Evolutionary conservation across 2,888 invertebrate genomes (phyloP), one percentile per base, ranked within the genome.

Genomic region (Acrocyrtus sp.): DNA sequence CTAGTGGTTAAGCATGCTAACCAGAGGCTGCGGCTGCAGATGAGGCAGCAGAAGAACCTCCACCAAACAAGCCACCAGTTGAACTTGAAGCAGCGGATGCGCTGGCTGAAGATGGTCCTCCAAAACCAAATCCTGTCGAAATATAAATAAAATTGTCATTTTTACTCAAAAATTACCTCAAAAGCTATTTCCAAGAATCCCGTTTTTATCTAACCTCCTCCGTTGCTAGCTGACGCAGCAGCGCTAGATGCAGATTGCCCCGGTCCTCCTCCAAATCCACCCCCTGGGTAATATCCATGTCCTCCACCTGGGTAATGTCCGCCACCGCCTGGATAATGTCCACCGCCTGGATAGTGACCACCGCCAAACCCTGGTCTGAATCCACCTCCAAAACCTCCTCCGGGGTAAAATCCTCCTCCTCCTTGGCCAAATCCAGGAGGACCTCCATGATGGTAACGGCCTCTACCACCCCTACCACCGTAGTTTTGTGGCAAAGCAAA

Each of bases 161-260:
- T n/a, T n/a, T n/a, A 22, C 12, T 22, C 8, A n/a, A 50, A 10
- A 22, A 8, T 50, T 50, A 50, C 12, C 26, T 27, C 2, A 24
- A 27, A 51, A 6, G 26, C 27, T 21, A 21, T n/a, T n/a, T n/a
- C n/a, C n/a, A n/a, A n/a, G n/a, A n/a, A n/a, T n/a, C n/a, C n/a
- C n/a, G n/a, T n/a, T n/a, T n/a, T n/a, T n/a, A n/a, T n/a, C 61
- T 67, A 29, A 69, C 72, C 68, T 66, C 75, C 75, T 26, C 56
- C 43, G 29, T 63, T 58, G 48, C 69, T 75, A 3, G 76, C 76
- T 58, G 62, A 50, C 56, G 76, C 73, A 50, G 72, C 61, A 34
- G 70, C 76, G 43, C 51, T 34, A 15, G 65, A 63, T 8, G 62
- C 57, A 43, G 62, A 63, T 51, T 62, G 61, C 29, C 57, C 67